Conservation (phyloP, 2,888 invertebrate genomes). For the Miltochrista miniata region DNA sequence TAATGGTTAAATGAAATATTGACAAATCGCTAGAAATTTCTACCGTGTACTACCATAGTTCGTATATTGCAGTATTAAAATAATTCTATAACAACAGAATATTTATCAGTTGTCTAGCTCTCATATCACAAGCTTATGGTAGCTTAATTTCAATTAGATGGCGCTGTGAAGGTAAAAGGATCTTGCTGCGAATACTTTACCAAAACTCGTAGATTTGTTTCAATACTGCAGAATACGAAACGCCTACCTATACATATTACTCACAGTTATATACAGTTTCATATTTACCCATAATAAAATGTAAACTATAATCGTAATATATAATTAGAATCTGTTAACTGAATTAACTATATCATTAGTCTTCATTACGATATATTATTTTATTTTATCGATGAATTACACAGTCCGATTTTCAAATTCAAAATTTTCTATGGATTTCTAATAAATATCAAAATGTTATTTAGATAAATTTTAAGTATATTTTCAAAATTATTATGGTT, state of each 20-base stretch:
- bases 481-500: too few species aligned
- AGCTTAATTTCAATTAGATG: too few species aligned
- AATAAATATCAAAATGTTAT: too few species aligned
- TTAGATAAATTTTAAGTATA: too few species aligned
- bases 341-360: constrained; percentile 9
- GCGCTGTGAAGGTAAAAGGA: too few species aligned
- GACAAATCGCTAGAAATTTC: constrained; percentile 17
- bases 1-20: constrained; percentile 4
- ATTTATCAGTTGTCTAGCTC: too few species aligned
- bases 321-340: constrained; percentile 25
- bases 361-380: neutral
- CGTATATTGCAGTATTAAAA: constrained; percentile 29
- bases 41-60: constrained; percentile 27
- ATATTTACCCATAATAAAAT: constrained; percentile 31
- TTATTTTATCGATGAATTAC: too few species aligned
- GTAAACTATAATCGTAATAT: constrained; percentile 20
- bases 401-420: too few species aligned
- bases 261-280: constrained; percentile 20
- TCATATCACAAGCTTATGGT: too few species aligned
- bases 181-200: too few species aligned
- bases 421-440: too few species aligned
- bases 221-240: constrained; percentile 27
- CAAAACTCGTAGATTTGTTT: constrained; percentile 7
- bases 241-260: neutral
- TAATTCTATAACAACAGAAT: neutral